Evolutionary conservation across 2,797 vertebrate genomes (phyloP), one percentile per base, ranked within the genome.

Genomic region (Vipera ursinii): DNA sequence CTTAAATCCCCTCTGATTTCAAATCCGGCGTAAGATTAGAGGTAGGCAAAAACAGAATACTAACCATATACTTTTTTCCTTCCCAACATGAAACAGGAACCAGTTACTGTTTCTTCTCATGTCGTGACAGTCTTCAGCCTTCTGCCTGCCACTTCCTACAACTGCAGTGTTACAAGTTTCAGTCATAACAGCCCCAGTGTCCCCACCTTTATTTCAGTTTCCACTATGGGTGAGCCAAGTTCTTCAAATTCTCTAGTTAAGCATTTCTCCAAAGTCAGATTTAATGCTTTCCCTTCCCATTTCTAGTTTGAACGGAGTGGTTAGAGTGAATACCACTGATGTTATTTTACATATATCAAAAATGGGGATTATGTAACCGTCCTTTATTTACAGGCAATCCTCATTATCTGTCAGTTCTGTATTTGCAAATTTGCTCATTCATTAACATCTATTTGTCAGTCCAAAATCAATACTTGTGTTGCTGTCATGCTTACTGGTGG

Each of bases 161-260:
- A 99, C 97, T 99, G 99, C 95, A 98, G 98, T 0, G 97, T 99
- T 93, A 98, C 97, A 95, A 99, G 98, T 95, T 98, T 98, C 97
- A 99, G 99, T 97, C 99, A 99, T 96, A 97, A 98, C 94, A 98
- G 98, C 22, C 96, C 98, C 95, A 99, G 99, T 6, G 88, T 97
- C 2, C 98, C 99, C 0, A 97, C 98, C 0, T 98, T 98, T 97
- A 98, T 99, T 92, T 96, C 95, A 0, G 97, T 99, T 96, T 97
- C 97, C 44, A 99, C 99, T 4, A 97, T 97, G 94, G 99, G 99
- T 99, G 97, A 96, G 93, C 95, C 89, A 51, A 26, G 2, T 48
- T 94, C n/a, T 22, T 48, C 14, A 6, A 22, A 24, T 26, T 32
- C 51, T 78, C 53, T 90, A 73, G 32, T 28, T 32, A 44, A 44